A percentile compares a stretch with the other conserved stretches of the same genome.
phyloP scores from a whole-genome alignment of 2,797 vertebrate genomes.

The Trichosurus vulpecula region DNA sequence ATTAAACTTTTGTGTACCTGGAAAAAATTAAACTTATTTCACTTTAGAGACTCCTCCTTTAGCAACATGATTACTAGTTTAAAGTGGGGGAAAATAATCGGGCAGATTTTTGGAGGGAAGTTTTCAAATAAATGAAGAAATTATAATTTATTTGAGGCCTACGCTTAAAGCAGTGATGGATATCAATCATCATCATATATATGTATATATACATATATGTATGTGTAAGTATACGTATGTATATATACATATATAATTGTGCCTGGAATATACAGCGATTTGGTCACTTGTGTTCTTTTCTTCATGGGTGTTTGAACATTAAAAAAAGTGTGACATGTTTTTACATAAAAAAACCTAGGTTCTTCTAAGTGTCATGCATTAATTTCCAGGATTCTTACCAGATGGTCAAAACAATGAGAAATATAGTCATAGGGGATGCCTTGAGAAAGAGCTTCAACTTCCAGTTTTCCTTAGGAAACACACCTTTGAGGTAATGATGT shows the following conservation, averaged over 20 bases:
- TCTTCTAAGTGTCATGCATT: background rate
- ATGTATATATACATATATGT: too few relatives aligned
- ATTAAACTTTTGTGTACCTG: constrained; percentile 13
- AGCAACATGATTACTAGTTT: background rate
- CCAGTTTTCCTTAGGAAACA: background rate
- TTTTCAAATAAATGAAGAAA: too few relatives aligned
- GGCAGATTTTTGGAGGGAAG: background rate
- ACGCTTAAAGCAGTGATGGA: too few relatives aligned
- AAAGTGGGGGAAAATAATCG: background rate
- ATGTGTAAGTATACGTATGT: background rate
- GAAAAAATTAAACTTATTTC: constrained; percentile 20
- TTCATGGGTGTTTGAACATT: background rate
- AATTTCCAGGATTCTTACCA: background rate
- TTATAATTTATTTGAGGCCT: too few relatives aligned
- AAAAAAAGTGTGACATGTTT: background rate
- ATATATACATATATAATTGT: background rate
- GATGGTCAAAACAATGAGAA: background rate
- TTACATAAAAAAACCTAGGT: background rate
- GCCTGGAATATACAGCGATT: background rate
- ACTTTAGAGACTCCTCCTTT: constrained; percentile 10
- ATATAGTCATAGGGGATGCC: background rate
- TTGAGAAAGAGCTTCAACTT: background rate
- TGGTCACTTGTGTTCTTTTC: background rate
- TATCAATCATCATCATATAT: too few relatives aligned
- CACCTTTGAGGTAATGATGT: background rate